phyloP scores from a whole-genome alignment of 2,888 invertebrate species.

The Mactromeris polynyma region DNA sequence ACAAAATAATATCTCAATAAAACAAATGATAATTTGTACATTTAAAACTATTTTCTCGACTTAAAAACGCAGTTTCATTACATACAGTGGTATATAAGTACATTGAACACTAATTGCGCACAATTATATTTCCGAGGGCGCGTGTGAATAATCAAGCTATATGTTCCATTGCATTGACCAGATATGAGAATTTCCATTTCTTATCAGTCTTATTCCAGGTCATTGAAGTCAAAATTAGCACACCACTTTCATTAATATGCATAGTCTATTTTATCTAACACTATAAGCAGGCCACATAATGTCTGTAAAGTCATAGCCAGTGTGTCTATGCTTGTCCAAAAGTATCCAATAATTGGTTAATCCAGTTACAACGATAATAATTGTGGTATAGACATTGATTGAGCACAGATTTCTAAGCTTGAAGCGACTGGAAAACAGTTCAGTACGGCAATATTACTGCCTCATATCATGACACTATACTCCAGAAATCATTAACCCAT shows the following conservation, averaged over 20 bases:
- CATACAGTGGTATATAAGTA: too few relatives aligned
- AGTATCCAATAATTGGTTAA: constrained; percentile 4
- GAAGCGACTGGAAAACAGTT: background rate
- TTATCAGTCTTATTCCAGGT: too few relatives aligned
- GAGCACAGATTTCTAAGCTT: background rate
- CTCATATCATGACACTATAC: background rate
- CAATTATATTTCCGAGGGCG: too few relatives aligned
- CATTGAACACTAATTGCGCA: too few relatives aligned
- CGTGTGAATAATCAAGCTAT: too few relatives aligned
- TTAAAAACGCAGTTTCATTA: too few relatives aligned
- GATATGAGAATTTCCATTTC: too few relatives aligned
- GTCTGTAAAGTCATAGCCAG: background rate
- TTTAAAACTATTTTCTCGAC: too few relatives aligned
- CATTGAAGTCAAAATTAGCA: too few relatives aligned
- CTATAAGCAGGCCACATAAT: background rate
- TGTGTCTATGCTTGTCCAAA: background rate
- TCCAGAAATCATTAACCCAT: background rate
- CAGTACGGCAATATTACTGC: background rate
- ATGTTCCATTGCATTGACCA: too few relatives aligned
- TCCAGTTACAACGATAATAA: background rate
- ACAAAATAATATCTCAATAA: too few relatives aligned
- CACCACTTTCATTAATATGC: background rate
- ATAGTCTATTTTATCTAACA: background rate
- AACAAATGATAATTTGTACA: too few relatives aligned
- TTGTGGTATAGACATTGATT: background rate